phyloP scores from a whole-genome alignment of 2,888 invertebrate species.

The Hesperia comma region DNA sequence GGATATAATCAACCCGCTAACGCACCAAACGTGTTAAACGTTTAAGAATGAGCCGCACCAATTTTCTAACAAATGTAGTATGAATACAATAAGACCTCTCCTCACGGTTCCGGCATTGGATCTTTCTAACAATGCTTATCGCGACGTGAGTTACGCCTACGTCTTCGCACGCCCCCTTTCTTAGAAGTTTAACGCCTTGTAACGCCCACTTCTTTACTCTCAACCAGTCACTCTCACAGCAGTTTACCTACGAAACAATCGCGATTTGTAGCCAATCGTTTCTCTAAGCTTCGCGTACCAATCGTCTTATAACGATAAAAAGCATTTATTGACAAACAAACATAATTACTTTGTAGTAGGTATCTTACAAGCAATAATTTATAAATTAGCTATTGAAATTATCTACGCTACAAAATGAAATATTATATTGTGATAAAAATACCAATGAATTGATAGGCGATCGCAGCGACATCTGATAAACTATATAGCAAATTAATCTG shows the following conservation, averaged over 20 bases:
- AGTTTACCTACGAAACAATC: constrained; percentile 9
- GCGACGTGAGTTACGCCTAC: constrained; percentile 8
- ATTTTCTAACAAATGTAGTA: too few relatives aligned
- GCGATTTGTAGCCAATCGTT: constrained; percentile 10
- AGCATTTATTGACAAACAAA: too few relatives aligned
- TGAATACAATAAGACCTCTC: not conserved
- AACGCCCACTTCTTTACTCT: constrained; percentile 45
- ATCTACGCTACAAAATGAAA: too few relatives aligned
- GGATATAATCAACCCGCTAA: too few relatives aligned
- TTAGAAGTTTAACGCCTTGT: constrained; percentile 61
- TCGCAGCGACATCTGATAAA: constrained; percentile 6
- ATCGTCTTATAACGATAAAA: too few relatives aligned
- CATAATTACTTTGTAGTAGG: too few relatives aligned
- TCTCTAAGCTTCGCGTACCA: not conserved
- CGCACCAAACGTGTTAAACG: too few relatives aligned
- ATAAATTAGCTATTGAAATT: too few relatives aligned
- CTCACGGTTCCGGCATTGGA: not conserved
- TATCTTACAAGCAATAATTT: too few relatives aligned
- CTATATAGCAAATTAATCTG: not conserved
- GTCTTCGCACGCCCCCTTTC: constrained; percentile 62
- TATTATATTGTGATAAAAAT: too few relatives aligned
- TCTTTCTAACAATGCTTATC: not conserved
- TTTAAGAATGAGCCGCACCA: too few relatives aligned
- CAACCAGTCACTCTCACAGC: constrained; percentile 29
- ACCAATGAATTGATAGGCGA: not conserved